Percentiles rank a stretch among this genome's conserved stretches.
Conservation (phyloP, 92 coral and sea anemone species). For the Heteractis magnifica region DNA sequence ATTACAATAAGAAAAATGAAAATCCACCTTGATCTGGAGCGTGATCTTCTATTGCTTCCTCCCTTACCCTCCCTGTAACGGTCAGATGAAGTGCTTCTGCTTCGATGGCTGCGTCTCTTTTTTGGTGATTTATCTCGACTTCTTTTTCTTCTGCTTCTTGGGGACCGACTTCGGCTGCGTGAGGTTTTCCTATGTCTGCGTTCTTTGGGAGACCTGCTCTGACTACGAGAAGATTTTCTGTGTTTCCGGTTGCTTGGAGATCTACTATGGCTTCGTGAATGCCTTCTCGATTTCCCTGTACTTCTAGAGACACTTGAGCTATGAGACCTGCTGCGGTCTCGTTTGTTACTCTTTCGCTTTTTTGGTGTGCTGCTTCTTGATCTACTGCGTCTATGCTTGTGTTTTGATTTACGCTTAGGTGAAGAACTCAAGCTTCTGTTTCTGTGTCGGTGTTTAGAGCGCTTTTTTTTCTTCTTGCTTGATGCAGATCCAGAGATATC, state of each 20-base stretch:
- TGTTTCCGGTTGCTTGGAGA: slow-evolving; percentile 1
- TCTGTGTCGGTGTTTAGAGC: slow-evolving; percentile 71
- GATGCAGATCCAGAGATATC: slow-evolving; percentile 49
- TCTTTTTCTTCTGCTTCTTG: slow-evolving; percentile 33
- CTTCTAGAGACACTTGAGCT: slow-evolving; percentile 39
- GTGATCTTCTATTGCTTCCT: slow-evolving; percentile 70
- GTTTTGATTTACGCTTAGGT: slow-evolving; percentile 62
- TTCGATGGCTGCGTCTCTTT: slow-evolving; percentile 13
- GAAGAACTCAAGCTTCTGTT: slow-evolving; percentile 76
- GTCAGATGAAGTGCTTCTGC: slow-evolving; percentile 51
- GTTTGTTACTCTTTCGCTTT: slow-evolving; percentile 61
- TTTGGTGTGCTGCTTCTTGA: slow-evolving; percentile 68
- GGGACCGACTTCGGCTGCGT: slow-evolving; percentile 52
- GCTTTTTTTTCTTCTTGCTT: slow-evolving; percentile 60
- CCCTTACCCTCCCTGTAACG: slow-evolving; percentile 78
- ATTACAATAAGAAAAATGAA: slow-evolving; percentile 19
- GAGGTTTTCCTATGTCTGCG: slow-evolving; percentile 34
- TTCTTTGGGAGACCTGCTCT: slow-evolving; percentile 40
- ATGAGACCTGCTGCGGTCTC: slow-evolving; percentile 59
- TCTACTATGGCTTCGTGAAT: slow-evolving; percentile 41
- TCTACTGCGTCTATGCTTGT: slow-evolving; percentile 57
- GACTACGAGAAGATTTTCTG: neutral
- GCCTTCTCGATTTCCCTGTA: slow-evolving; percentile 36
- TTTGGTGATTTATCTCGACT: slow-evolving; percentile 14
- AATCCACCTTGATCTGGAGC: slow-evolving; percentile 88